Conservation (phyloP, 2,888 invertebrate genomes). For the Drosophila limbata region DNA sequence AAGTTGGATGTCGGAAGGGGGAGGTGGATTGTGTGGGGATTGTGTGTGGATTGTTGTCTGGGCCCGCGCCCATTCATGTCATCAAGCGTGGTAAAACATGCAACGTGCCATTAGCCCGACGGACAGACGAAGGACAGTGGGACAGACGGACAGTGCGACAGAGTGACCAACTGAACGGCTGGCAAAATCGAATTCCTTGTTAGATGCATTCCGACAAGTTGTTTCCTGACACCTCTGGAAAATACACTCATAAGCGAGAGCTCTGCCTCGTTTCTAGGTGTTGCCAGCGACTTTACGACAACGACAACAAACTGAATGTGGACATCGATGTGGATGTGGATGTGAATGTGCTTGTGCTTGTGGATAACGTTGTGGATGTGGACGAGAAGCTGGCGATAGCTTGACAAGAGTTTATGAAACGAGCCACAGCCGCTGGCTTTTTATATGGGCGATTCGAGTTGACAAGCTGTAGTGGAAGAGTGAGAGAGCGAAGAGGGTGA, state of each 20-base stretch:
- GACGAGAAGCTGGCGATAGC: conserved; percentile 68
- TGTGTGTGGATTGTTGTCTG: conserved; percentile 62
- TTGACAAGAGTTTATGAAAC: conserved; percentile 81
- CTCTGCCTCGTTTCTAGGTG: conserved; percentile 68
- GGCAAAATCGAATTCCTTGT: conserved; percentile 86
- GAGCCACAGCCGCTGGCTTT: conserved; percentile 67
- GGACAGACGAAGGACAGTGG: conserved; percentile 28
- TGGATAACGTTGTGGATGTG: conserved; percentile 28
- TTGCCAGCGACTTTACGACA: conserved; percentile 77
- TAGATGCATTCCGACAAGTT: conserved; percentile 86
- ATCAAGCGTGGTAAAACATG: conserved; percentile 85
- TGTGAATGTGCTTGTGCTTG: conserved; percentile 7
- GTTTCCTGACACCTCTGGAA: conserved; percentile 86
- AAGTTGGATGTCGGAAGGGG: conserved; percentile 11
- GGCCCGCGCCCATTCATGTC: conserved; percentile 85
- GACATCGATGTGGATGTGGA: conserved; percentile 6
- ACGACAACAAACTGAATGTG: conserved; percentile 29
- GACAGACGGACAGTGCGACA: conserved; percentile 27
- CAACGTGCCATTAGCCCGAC: conserved; percentile 84
- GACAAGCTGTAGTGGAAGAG: conserved; percentile 52
- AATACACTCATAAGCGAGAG: conserved; percentile 78
- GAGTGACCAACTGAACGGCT: conserved; percentile 71
- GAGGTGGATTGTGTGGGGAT: conserved; percentile 28
- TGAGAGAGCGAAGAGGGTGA: conserved; percentile 22
- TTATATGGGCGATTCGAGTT: conserved; percentile 72